Evolutionary conservation across 2,113 vertebrate species (phyloP).

Genomic region (Anhinga rufa): DNA sequence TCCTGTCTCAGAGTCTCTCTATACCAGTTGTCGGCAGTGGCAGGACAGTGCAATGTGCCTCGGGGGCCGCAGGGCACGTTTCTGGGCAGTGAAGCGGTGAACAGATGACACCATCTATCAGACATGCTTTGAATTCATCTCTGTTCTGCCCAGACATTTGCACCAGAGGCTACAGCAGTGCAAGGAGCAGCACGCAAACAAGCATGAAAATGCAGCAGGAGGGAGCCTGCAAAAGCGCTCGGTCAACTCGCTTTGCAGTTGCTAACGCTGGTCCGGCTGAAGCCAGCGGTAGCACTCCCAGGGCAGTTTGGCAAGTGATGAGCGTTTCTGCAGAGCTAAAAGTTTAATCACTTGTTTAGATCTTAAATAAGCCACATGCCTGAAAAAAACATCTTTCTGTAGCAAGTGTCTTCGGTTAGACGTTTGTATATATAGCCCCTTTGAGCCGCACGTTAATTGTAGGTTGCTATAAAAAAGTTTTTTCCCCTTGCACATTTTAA

Average conservation of each 20-base stretch:
- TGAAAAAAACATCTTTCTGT: neutral
- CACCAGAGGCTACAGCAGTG: neutral
- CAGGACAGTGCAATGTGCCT: fast-evolving
- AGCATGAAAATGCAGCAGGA: neutral
- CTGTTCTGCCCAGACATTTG: neutral
- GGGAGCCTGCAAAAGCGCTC: neutral
- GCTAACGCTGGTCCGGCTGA: neutral
- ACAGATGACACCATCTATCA: no score
- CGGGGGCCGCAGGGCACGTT: neutral
- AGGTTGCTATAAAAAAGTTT: neutral
- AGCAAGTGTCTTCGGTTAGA: neutral
- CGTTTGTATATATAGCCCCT: neutral
- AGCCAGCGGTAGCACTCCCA: neutral
- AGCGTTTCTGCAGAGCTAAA: neutral
- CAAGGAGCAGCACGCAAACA: neutral
- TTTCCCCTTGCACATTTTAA: slow-evolving; percentile 5
- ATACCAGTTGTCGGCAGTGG: fast-evolving
- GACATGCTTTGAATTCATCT: neutral
- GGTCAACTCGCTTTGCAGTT: fast-evolving
- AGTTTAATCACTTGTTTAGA: neutral
- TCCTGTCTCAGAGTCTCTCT: neutral
- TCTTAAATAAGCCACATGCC: neutral
- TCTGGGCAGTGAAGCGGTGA: neutral
- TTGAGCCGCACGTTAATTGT: neutral
- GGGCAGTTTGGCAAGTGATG: neutral